Evolutionary conservation across 2,113 vertebrate genomes (phyloP), one percentile per base, ranked within the genome.

Genomic region (cat (Felis catus)): DNA sequence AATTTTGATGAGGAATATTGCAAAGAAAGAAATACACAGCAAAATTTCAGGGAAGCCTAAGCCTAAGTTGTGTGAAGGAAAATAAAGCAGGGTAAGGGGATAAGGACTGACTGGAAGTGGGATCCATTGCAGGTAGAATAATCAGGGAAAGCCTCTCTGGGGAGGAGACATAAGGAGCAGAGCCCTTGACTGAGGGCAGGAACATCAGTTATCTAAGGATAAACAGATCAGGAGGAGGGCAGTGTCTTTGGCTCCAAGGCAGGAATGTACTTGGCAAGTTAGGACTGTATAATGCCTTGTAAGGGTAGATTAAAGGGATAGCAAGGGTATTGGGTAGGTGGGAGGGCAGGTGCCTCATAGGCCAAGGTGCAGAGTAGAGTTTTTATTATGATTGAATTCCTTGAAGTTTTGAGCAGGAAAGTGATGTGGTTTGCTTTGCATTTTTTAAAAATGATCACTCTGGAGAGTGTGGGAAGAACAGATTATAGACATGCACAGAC

Each of bases 11-110:
- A 91, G 6, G n/a, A 7, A n/a, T 63, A 61, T 55, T 18, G 16
- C 78, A 66, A 91, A 79, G 36, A 65, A 81, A 61, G 1, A 83
- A 82, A 48, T 4, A 33, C 6, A 65, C 5, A 66, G 45, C 7
- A 76, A 74, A 81, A 27, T 33, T 68, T 58, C 31, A 81, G 41
- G 55, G 48, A 31, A 23, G 12, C 12, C 21, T 31, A 27, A 23
- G 12, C 11, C 16, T 31, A 84, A 73, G 6, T 93, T 18, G 58
- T 51, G 23, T 66, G 7, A 84, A 31, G 84, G 14, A 45, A 66
- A 23, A 83, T 16, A 13, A 39, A 65, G 18, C 19, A 16, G 0
- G 1, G 0, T 13, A 55, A 66, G 25, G 33, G 1, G 9, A 21
- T 19, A 70, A 79, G 31, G 65, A 48, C 12, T 41, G 31, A 31